Evolutionary conservation across 2,888 invertebrate genomes (phyloP).

Genomic region (Chelonus formosanus): DNA sequence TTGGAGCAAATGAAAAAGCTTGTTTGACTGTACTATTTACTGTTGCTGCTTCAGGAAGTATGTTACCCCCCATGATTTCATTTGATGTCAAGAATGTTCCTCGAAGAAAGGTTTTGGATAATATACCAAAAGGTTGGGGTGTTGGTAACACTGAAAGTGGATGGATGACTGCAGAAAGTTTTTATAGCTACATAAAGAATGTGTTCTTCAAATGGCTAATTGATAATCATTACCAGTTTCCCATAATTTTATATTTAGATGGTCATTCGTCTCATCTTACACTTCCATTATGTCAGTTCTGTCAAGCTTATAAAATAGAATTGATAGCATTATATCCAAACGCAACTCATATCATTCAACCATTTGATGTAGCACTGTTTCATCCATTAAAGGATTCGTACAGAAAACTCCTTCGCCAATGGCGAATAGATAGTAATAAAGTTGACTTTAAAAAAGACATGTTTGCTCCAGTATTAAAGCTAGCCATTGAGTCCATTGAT

Average conservation of each 20-base stretch:
- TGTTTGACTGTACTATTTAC: conserved; percentile 19
- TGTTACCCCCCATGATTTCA: conserved; percentile 40
- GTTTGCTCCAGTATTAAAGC: conserved; percentile 47
- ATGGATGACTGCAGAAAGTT: conserved; percentile 59
- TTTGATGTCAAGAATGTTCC: conserved; percentile 49
- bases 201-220: conserved; percentile 55
- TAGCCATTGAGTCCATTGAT: conserved; percentile 41
- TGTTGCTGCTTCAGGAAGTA: conserved; percentile 24
- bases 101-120: conserved; percentile 31
- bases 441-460: conserved; percentile 42
- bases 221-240: conserved; percentile 48
- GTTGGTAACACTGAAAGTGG: conserved; percentile 56
- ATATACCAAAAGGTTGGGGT: conserved; percentile 52
- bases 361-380: conserved; percentile 56
- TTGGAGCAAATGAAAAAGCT: conserved; percentile 26
- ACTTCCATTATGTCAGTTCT: conserved; percentile 54
- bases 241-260: conserved; percentile 57
- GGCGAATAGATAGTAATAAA: conserved; percentile 46
- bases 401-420: conserved; percentile 47
- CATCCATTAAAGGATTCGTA: conserved; percentile 49
- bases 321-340: conserved; percentile 53
- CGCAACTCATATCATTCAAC: conserved; percentile 57
- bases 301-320: conserved; percentile 52
- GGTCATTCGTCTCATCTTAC: conserved; percentile 57
- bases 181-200: conserved; percentile 57